phyloP scores from a whole-genome alignment of 1,140 invertebrate genomes.

The Spodoptera frugiperda region DNA sequence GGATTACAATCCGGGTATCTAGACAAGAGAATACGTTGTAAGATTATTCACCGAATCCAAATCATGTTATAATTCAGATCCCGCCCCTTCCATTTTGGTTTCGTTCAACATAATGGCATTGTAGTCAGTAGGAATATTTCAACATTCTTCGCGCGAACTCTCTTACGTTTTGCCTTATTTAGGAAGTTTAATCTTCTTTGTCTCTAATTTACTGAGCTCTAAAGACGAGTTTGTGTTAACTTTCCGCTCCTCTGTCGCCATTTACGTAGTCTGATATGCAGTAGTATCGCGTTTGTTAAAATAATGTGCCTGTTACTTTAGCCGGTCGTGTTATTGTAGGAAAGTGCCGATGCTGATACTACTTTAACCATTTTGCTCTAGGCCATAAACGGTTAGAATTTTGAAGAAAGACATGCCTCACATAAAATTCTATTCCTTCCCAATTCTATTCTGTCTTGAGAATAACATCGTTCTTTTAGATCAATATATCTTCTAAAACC shows the following conservation, averaged over 20 bases:
- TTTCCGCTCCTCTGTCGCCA: conserved; percentile 12
- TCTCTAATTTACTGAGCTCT: conserved; percentile 17
- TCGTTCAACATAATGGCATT: conserved; percentile 27
- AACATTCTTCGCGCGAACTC: conserved; percentile 11
- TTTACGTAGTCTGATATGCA: background rate
- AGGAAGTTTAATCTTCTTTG: conserved; percentile 31
- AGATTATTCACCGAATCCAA: conserved; percentile 35
- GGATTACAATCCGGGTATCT: background rate
- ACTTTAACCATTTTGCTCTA: background rate
- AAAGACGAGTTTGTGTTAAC: conserved; percentile 1
- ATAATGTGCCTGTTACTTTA: conserved; percentile 2
- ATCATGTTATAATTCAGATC: conserved; percentile 35
- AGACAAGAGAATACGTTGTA: conserved; percentile 7
- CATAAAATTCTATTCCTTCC: background rate
- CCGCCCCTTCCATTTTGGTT: conserved; percentile 25
- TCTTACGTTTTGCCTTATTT: conserved; percentile 28
- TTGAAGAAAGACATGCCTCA: no score
- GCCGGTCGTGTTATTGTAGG: conserved; percentile 11
- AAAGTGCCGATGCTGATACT: background rate
- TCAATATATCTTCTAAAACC: conserved; percentile 4
- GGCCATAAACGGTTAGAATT: background rate
- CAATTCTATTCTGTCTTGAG: background rate
- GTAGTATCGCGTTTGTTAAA: conserved; percentile 19
- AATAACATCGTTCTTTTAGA: background rate
- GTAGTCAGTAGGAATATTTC: conserved; percentile 2